Base-by-base conservation (phyloP, 1,140 invertebrate species). In the Drosophila sproati region DNA sequence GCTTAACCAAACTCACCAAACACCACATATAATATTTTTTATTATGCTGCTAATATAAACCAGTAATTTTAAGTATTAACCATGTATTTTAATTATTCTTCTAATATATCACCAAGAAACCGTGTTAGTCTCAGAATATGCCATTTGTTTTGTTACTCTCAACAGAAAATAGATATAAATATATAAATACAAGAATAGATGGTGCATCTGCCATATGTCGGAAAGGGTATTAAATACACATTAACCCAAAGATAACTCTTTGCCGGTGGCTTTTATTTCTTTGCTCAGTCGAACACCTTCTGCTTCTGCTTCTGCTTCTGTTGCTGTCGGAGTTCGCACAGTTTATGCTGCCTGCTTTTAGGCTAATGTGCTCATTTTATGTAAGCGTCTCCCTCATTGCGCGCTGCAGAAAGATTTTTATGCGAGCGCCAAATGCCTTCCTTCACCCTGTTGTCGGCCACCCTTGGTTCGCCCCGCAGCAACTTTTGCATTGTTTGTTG, bases 301-400 rank as follows among this genome's bases (percentile, higher is more conserved):
- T 32, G 32, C 28, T 41, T 29, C 31, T n/a, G 1, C 39, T 32
- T 47, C 35, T 6, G 35, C 5, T 31, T n/a, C 43, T 28, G 3
- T 5, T 12, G 41, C 34, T 35, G 29, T 35, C 35, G 35, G 54
- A 61, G 63, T 67, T 51, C 28, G 71, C 64, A 70, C 29, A 64
- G 51, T 69, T 68, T 68, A 60, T 68, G 55, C 47, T 77, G 56
- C 41, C 68, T 79, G 68, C 69, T 79, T 81, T 81, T 79, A 77
- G 79, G 79, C 79, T 81, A 79, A 82, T 82, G 73, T 83, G 64
- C 79, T 76, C 77, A 79, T 81, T 81, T 81, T 77, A 78, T 80
- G 75, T 75, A 80, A 78, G 51, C 54, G 31, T 47, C 48, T 54
- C 52, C 31, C 45, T 43, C 8, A 20, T 45, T 32, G 7, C 32